Base-by-base conservation (phyloP, 2,888 invertebrate genomes). In the Lasioglossum zephyrum region DNA sequence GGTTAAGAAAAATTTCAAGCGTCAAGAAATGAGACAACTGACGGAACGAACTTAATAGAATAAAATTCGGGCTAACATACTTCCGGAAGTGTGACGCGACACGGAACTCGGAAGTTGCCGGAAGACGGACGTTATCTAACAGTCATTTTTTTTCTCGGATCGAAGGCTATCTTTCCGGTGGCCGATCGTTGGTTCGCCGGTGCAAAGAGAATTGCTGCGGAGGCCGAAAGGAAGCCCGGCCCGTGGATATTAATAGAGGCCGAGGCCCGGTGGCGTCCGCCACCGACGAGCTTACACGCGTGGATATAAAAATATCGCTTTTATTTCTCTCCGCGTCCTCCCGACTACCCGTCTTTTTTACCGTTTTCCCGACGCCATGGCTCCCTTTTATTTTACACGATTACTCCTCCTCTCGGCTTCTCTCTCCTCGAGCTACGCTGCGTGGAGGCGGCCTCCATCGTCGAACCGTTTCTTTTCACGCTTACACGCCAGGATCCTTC, bases 201-300 rank as follows among this genome's bases (percentile, higher is more conserved):
- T 86, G 83, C 84, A 75, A 87, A 86, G 87, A 85, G 82, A 86
- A 82, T 90, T 88, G 89, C 81, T 84, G 79, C 77, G 85, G 81
- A 88, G 84, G 82, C 82, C 81, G 88, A 92, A 89, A 93, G 92
- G 92, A 92, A 93, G 92, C 93, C 92, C 92, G 91, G 93, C 89
- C 91, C 90, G 88, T 90, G 92, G 95, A 94, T 95, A 95, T 94
- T 94, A 94, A 94, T 95, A 95, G 95, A 94, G 94, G 84, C 92
- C 92, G 92, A 94, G 93, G 93, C 93, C 93, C 92, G 93, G 92
- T 92, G 90, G 90, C 92, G 90, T 87, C 86, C 88, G 91, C 91
- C 89, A 91, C 89, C 89, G 91, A 92, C 89, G 91, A 92, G 93
- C 92, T 93, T 92, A 91, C 92, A 88, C 91, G 89, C 91, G 92